Base-by-base conservation (phyloP, 2,888 invertebrate genomes). In the Phanerotoma sp. region DNA sequence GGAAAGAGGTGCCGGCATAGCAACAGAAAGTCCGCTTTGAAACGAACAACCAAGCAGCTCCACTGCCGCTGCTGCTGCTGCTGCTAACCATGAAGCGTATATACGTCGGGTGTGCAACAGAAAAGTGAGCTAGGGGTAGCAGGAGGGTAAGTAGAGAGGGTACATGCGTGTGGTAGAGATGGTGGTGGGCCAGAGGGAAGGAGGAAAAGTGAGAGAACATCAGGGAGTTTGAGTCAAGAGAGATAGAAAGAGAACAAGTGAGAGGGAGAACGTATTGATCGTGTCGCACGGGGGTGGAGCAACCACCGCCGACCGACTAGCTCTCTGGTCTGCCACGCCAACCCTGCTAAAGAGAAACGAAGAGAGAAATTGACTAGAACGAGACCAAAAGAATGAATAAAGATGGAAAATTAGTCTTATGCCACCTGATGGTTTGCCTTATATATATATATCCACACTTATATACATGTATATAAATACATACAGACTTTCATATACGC, bases 281-380 rank as follows among this genome's bases (percentile, higher is more conserved):
- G 75, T 71, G 75, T 74, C 73, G 74, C 64, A 69, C 71, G 70
- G 70, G 73, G 72, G 74, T 72, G 70, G 71, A 73, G 71, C 72
- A 70, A 72, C 66, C 69, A 68, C 67, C 73, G 69, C 58, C 60
- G 58, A 60, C 53, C 57, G 60, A 61, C 62, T 62, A 55, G 59
- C 58, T 62, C 58, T 58, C 57, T 54, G 54, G 46, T 51, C 53
- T 60, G 52, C 57, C 51, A 54, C 33, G 35, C 45, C 35, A 44
- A 38, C 50, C 42, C 47, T 48, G 47, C 61, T 61, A 60, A 58
- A 57, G 62, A 57, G 57, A 47, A 47, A 49, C 42, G 45, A 38
- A 38, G 44, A 52, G 37, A 42, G 47, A 44, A 55, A 47, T 48
- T 50, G 35, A 16, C 15, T 35, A 49, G 48, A 38, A 50, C 37